Evolutionary conservation across 2,797 vertebrate genomes (phyloP).

Genomic region (Mastacembelus armatus): DNA sequence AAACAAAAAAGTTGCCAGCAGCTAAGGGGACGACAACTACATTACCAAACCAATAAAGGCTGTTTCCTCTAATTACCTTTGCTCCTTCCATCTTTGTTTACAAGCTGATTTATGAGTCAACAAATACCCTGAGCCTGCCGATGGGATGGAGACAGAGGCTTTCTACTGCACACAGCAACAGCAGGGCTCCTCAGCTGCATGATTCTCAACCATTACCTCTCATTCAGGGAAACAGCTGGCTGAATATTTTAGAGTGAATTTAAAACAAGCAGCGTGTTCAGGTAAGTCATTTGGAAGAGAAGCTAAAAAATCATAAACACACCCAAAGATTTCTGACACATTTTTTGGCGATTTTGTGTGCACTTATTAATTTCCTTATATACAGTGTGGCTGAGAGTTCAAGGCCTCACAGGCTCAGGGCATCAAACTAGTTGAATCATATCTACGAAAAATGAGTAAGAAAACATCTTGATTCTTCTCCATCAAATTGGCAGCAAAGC

Average conservation of each 20-base stretch:
- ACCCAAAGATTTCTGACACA: background rate
- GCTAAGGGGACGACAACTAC: constrained; percentile 20
- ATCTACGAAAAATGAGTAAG: background rate
- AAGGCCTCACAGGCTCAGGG: background rate
- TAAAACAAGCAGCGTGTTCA: background rate
- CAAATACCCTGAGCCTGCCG: constrained; percentile 21
- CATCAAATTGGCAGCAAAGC: background rate
- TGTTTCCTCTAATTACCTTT: constrained; percentile 56
- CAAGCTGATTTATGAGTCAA: constrained; percentile 59
- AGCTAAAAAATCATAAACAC: background rate
- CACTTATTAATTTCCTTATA: background rate
- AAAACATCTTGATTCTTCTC: background rate
- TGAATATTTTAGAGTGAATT: background rate
- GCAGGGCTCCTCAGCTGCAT: background rate
- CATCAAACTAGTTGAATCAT: background rate
- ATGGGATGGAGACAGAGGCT: constrained; percentile 2
- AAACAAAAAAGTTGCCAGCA: constrained; percentile 46
- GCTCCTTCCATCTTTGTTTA: constrained; percentile 39
- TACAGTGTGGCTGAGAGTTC: background rate
- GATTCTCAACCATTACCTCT: background rate
- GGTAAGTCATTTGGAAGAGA: background rate
- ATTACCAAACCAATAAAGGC: constrained; percentile 54
- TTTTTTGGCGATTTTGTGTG: background rate
- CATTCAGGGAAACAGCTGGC: constrained; percentile 5
- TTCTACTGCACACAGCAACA: constrained; percentile 13